Percentiles rank a stretch among this genome's conserved stretches.
Conservation (phyloP, 2,113 vertebrate species). For the Thryonomys swinderianus region DNA sequence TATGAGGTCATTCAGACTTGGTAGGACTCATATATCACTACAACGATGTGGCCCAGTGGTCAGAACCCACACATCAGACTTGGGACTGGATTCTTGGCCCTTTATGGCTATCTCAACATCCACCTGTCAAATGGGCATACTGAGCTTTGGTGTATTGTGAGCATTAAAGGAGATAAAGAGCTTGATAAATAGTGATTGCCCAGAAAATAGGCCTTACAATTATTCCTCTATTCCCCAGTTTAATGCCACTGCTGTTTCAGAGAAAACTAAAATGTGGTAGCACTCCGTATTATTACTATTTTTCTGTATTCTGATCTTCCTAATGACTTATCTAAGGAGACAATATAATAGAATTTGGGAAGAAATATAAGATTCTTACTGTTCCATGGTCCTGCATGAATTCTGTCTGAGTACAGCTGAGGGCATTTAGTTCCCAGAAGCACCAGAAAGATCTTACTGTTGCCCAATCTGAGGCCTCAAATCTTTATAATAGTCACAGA, state of each 20-base stretch:
- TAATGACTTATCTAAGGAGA: background rate
- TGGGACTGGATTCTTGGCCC: background rate
- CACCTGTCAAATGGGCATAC: background rate
- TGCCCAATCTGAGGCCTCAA: background rate
- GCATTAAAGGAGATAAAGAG: background rate
- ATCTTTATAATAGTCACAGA: background rate
- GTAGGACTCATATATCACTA: background rate
- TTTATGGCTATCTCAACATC: background rate
- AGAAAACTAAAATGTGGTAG: background rate
- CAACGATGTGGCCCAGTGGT: accelerated
- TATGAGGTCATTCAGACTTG: constrained; percentile 47
- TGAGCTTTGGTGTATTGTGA: background rate
- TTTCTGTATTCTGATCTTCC: constrained; percentile 7
- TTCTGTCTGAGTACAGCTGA: background rate
- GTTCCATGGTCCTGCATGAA: background rate
- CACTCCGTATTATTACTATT: background rate
- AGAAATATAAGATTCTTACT: background rate
- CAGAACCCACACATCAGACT: background rate
- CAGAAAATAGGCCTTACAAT: background rate
- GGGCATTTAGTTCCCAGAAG: background rate
- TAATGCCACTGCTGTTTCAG: background rate
- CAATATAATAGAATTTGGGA: background rate
- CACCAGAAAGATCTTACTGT: background rate
- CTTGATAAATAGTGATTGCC: background rate
- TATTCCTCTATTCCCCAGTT: background rate